Base-by-base conservation (phyloP, 2,888 invertebrate genomes). In the Polydrusus cervinus region DNA sequence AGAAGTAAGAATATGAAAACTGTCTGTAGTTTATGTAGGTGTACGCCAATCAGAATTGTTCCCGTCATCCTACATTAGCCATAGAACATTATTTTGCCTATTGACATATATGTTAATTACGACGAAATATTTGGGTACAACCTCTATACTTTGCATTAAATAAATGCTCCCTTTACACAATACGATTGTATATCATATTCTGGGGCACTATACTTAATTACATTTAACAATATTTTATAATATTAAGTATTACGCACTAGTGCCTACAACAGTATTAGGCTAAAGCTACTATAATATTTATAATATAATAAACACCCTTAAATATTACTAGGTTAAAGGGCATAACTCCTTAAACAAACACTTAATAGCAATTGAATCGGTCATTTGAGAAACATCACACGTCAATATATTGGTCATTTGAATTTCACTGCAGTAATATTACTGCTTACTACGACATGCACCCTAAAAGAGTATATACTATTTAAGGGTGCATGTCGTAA, bases 111-210 rank as follows among this genome's bases (percentile, higher is more conserved):
- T 87, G 87, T 86, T 87, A 87, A 87, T 86, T 85, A 85, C 78
- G 75, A 66, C 25, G 55, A 71, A 40, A 72, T 45, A 60, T 69
- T 61, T 84, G 85, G 86, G 66, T 92, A 93, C 93, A 93, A 94
- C 93, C 92, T 94, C 94, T 94, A 94, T 94, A 94, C 94, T 94
- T 94, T 94, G 94, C 94, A 94, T 93, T 92, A 93, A 94, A 94
- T 91, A 93, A 94, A 94, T 94, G 93, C 92, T 85, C 85, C 92
- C 92, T 92, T 93, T 93, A 92, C 92, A 92, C 87, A 87, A 82
- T 90, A 90, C 89, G 89, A 89, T 77, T 82, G 79, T 79, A 80
- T 82, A 80, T 81, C 79, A 79, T 81, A 80, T 81, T 78, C 78
- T 81, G 82, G 82, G 82, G 82, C 82, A 82, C 82, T 60, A 75